These are phyloP conservation scores for Nomia melanderi DNA, from an alignment of 1,140 invertebrate species.

Conservation along the genomic window DNA sequence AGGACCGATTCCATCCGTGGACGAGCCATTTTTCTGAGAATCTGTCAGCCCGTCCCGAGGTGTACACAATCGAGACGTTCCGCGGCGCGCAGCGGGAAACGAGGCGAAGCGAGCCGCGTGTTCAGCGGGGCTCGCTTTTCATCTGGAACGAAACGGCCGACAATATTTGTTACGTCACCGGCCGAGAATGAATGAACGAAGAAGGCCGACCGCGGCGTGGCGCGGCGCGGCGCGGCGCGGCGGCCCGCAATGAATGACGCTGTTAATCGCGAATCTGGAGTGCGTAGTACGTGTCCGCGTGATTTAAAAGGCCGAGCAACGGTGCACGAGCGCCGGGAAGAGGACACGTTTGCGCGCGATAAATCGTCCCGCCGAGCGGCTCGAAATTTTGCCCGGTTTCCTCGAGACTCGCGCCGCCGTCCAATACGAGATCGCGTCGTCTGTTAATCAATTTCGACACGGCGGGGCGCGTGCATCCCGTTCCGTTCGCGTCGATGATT, in stretches of 20 bases:
- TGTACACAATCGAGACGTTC: not conserved
- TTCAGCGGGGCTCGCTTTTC: not conserved
- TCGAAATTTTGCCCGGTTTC: too few relatives aligned
- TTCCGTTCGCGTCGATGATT: too few relatives aligned
- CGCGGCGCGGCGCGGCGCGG: not conserved
- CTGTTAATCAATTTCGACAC: too few relatives aligned
- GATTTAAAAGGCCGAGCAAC: conserved; percentile 20
- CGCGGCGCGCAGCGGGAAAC: too few relatives aligned
- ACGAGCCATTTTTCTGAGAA: not conserved
- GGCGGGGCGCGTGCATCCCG: too few relatives aligned
- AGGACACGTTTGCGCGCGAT: not conserved
- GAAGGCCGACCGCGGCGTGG: conserved; percentile 2
- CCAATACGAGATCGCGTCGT: too few relatives aligned
- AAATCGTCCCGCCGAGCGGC: too few relatives aligned
- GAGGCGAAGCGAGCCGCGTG: not conserved
- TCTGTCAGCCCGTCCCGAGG: not conserved
- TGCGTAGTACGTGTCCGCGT: conserved; percentile 3
- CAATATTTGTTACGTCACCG: conserved; percentile 30
- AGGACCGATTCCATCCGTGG: conserved; percentile 24
- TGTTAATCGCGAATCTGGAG: conserved; percentile 33
- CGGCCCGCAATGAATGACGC: conserved; percentile 22
- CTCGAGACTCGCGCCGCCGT: too few relatives aligned
- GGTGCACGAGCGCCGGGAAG: not conserved
- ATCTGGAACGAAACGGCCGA: not conserved
- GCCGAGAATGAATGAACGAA: conserved; percentile 35